phyloP scores from a whole-genome alignment of 2,888 invertebrate genomes.

The Ernsta delagoae region DNA sequence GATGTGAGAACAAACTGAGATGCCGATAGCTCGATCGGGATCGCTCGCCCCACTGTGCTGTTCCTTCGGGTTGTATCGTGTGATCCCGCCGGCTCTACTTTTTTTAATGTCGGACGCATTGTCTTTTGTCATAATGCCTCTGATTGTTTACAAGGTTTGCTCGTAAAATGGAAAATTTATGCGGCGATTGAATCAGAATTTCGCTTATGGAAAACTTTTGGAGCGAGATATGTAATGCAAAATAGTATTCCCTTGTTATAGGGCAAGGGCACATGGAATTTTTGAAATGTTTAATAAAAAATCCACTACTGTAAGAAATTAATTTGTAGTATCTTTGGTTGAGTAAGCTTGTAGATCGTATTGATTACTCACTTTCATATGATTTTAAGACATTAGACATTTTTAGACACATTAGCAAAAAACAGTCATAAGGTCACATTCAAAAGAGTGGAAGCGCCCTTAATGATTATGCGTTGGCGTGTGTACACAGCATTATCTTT shows the following conservation, averaged over 20 bases:
- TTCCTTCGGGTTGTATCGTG: conserved; percentile 38
- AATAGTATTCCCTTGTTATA: conserved; percentile 1
- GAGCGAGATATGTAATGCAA: conserved; percentile 11
- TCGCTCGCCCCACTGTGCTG: conserved; percentile 63
- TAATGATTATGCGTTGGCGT: conserved; percentile 36
- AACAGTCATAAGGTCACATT: conserved; percentile 18
- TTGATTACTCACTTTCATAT: no score
- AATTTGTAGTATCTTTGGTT: no score
- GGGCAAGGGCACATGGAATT: neutral
- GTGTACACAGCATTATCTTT: conserved; percentile 41
- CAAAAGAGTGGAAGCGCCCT: conserved; percentile 24
- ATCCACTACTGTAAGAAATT: no score
- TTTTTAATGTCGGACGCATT: conserved; percentile 37
- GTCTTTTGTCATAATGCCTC: conserved; percentile 35
- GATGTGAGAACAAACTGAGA: conserved; percentile 85
- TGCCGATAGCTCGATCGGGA: conserved; percentile 82
- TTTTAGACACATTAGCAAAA: conserved; percentile 21
- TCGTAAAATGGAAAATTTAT: conserved; percentile 36
- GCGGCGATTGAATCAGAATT: conserved; percentile 31
- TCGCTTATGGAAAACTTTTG: conserved; percentile 34
- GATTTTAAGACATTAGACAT: no score
- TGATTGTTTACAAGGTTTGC: conserved; percentile 35
- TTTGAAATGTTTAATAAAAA: no score
- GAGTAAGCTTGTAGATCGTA: no score
- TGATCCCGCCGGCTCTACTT: conserved; percentile 31